phyloP scores from a whole-genome alignment of 2,113 vertebrate genomes.

The Pituophis catenifer region DNA sequence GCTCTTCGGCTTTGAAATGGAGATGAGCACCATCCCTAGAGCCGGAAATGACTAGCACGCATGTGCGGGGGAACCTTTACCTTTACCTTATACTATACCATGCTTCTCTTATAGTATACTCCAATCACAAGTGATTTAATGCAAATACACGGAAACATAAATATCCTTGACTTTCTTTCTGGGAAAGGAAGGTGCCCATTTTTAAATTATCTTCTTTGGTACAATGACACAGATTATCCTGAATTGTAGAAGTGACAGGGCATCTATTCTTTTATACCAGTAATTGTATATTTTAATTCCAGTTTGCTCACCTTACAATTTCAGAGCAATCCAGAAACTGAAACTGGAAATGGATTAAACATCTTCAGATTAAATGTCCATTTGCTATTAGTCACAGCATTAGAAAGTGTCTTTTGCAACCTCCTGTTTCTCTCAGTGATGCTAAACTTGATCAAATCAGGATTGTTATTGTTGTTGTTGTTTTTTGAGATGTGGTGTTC shows the following conservation, averaged over 20 bases:
- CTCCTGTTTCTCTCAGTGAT: slow-evolving; percentile 26
- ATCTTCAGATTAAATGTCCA: not conserved
- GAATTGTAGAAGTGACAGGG: not conserved
- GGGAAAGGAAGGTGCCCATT: not conserved
- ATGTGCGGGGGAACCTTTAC: too few species aligned
- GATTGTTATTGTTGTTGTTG: not conserved
- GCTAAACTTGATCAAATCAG: slow-evolving; percentile 34
- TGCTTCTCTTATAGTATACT: not conserved
- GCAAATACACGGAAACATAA: not conserved
- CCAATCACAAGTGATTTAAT: not conserved
- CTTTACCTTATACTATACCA: fast-evolving
- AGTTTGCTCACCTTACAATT: not conserved
- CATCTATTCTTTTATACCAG: not conserved
- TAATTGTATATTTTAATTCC: not conserved
- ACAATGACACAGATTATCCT: not conserved
- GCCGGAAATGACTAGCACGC: too few species aligned
- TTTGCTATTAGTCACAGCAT: not conserved
- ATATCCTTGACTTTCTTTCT: not conserved
- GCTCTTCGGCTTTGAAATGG: too few species aligned
- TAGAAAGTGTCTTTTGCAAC: not conserved
- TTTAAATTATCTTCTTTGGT: not conserved
- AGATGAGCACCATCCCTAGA: too few species aligned
- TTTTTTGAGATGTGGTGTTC: not conserved
- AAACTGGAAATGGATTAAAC: not conserved
- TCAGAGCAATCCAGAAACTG: not conserved